Conservation (phyloP, 2,888 invertebrate genomes). For the Euplexia lucipara region DNA sequence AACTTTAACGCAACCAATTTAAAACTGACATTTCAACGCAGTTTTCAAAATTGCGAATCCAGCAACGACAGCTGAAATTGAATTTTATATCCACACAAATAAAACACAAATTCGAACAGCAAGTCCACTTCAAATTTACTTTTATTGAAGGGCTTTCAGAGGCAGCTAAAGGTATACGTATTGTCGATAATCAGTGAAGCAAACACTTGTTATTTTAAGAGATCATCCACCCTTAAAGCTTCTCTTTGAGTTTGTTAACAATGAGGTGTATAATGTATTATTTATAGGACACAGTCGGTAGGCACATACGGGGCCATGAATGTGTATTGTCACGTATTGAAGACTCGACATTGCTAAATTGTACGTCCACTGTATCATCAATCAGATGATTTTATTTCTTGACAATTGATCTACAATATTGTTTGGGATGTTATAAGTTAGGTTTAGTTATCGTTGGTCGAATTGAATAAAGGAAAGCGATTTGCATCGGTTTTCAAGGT, state of each 20-base stretch:
- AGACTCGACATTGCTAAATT: slow-evolving; percentile 77
- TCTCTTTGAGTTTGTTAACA: slow-evolving; percentile 84
- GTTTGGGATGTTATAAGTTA: slow-evolving; percentile 68
- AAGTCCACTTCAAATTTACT: slow-evolving; percentile 43
- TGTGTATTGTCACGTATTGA: slow-evolving; percentile 70
- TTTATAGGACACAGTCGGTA: slow-evolving; percentile 90
- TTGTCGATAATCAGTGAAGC: slow-evolving; percentile 91
- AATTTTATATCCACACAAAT: background rate
- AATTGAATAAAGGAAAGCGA: slow-evolving; percentile 35
- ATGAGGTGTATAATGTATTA: slow-evolving; percentile 89
- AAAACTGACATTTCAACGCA: slow-evolving; percentile 53
- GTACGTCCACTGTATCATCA: slow-evolving; percentile 81
- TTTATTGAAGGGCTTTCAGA: slow-evolving; percentile 84
- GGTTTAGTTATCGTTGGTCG: slow-evolving; percentile 57
- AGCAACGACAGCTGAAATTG: slow-evolving; percentile 36
- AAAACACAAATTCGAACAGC: slow-evolving; percentile 43
- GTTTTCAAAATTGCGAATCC: background rate
- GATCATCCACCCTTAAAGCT: slow-evolving; percentile 90
- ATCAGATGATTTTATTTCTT: slow-evolving; percentile 81
- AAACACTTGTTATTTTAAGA: slow-evolving; percentile 92
- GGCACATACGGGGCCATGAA: slow-evolving; percentile 84
- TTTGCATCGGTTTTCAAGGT: slow-evolving; percentile 49
- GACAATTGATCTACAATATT: slow-evolving; percentile 80
- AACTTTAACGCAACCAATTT: slow-evolving; percentile 17
- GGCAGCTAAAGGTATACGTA: slow-evolving; percentile 89